Evolutionary conservation across 2,113 vertebrate species (phyloP), one percentile per base, ranked within the genome.

Genomic region (Chroicocephalus ridibundus): DNA sequence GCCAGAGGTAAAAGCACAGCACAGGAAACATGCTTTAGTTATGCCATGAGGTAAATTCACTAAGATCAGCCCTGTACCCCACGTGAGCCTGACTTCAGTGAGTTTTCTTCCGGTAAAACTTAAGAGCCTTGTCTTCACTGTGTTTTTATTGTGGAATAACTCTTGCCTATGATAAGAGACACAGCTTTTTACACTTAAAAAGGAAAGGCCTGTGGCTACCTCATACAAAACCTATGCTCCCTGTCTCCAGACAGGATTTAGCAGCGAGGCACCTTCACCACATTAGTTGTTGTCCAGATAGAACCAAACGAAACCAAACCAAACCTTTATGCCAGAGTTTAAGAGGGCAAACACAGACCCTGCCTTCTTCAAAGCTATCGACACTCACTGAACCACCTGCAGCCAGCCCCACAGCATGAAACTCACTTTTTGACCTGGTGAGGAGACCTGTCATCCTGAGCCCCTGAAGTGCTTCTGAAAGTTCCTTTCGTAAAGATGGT

Each of bases 211-310:
- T 46, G 15, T 55, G 55, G 38, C 83, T 88, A 49, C 64, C 47
- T 95, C 0, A 0, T 47, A 22, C 60, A 82, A 65, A 94, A 88
- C 79, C 58, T 18, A 66, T 14, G 12, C 27, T 81, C 19, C 42
- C 40, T 65, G 21, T 76, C 52, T 94, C 76, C 47, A 57, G 26
- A 44, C 15, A 42, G 55, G 34, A 57, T 88, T 92, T 87, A 81
- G 20, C 62, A 68, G 60, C 55, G 31, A 79, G 24, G 34, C 72
- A 61, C 20, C n/a, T 93, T 65, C 21, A 72, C 16, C 57, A 64
- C 2, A 2, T 55, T 51, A 68, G 32, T 31, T 55, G 29, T 46
- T 0, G 0, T 44, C 61, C 79, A 40, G 13, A 51, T 76, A 44
- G 34, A 58, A 60, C n/a, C 42, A 82, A 93, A 69, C 15, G 34